phyloP scores from a whole-genome alignment of 2,113 vertebrate species.

The Labrus mixtus region DNA sequence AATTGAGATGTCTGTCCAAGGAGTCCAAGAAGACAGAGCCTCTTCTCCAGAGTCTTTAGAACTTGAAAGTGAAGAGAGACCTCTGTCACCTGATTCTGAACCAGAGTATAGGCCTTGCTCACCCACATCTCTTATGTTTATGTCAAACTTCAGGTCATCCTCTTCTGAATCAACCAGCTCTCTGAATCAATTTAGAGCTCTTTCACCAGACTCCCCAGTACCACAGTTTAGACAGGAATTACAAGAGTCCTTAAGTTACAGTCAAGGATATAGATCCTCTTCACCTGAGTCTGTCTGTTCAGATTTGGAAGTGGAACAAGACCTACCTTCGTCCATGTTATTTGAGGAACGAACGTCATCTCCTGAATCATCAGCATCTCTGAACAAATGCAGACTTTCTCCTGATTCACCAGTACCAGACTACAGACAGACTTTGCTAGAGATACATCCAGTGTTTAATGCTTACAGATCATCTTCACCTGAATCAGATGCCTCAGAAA shows the following conservation, averaged over 20 bases:
- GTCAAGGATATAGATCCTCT: conserved; percentile 20
- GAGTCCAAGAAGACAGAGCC: conserved; percentile 27
- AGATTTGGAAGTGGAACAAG: conserved; percentile 14
- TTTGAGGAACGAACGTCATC: conserved; percentile 43
- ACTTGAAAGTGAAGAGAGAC: conserved; percentile 32
- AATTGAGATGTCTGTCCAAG: conserved; percentile 32
- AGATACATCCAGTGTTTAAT: neutral
- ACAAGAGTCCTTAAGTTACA: neutral
- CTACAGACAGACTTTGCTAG: conserved; percentile 23
- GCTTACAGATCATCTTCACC: conserved; percentile 1
- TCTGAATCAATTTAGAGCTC: conserved; percentile 28
- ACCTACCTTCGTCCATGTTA: neutral
- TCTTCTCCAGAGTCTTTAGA: conserved; percentile 43
- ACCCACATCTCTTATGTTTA: conserved; percentile 39
- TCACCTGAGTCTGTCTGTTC: conserved; percentile 51
- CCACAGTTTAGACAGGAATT: conserved; percentile 32
- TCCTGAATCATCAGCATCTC: conserved; percentile 37
- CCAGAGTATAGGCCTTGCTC: conserved; percentile 42
- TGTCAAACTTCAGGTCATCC: conserved; percentile 37
- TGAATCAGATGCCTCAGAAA: conserved; percentile 36
- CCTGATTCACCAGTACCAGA: conserved; percentile 56
- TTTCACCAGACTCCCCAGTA: conserved; percentile 58
- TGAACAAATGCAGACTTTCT: conserved; percentile 15
- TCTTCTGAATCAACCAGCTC: conserved; percentile 61
- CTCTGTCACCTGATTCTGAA: conserved; percentile 44